Base-by-base conservation (phyloP, 2,113 vertebrate genomes). In the Athene noctua region DNA sequence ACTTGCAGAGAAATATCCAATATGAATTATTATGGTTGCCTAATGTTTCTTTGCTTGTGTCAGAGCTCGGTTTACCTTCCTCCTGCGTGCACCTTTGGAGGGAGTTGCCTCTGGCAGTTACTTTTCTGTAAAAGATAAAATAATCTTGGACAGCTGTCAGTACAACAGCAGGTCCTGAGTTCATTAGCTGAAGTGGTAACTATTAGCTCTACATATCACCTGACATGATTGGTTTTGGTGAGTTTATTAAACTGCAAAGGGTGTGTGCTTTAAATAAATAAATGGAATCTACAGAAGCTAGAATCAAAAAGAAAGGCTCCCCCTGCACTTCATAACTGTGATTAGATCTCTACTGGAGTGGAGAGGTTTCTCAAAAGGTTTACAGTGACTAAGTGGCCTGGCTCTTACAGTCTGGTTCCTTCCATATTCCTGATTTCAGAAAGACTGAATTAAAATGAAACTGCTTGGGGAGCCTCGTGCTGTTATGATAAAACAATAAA, bases 371-470 rank as follows among this genome's bases (percentile, higher is more conserved):
- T 70, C 38, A 32, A 10, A 9, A 0, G 1, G 10, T 36, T 83
- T 30, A 22, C 27, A 22, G 54, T 36, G 47, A 61, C 61, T 38
- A 6, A 54, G 29, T 5, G 5, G 10, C 16, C 10, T 29, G 57
- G 8, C 49, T 68, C 18, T 27, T 38, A 11, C 10, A 12, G 2
- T 4, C 34, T 18, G 7, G 5, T 9, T 5, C 27, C 11, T 80
- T 54, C 46, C 0, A 0, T 1, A 1, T n/a, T 62, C 13, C n/a
- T 36, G 8, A 2, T 29, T 25, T 44, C 42, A 65, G 49, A 38
- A 34, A 36, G 18, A 12, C 4, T 6, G 15, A 67, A 25, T 29
- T 15, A 36, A 66, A 57, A 26, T 21, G 5, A 46, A 91, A 34
- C 38, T 38, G 17, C 20, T 36, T 10, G 3, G 32, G 26, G 27